Evolutionary conservation across 2,113 vertebrate genomes (phyloP).

Genomic region (Callaeas wilsoni): DNA sequence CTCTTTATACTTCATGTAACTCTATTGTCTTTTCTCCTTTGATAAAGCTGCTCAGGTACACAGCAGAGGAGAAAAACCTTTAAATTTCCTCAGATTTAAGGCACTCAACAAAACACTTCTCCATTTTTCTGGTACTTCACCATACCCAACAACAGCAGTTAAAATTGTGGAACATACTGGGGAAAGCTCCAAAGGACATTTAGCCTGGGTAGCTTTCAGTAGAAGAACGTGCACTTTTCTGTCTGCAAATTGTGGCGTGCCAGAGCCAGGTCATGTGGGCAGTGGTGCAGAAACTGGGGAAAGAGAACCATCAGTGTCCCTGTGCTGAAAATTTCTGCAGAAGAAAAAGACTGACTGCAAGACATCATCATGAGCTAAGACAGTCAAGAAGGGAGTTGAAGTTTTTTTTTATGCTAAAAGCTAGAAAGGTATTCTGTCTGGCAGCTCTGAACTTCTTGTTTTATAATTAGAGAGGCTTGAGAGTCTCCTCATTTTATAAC

Average conservation of each 20-base stretch:
- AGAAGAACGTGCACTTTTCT: fast-evolving
- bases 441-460: neutral
- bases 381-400: neutral
- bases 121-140: neutral
- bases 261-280: neutral
- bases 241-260: neutral
- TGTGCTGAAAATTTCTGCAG: neutral
- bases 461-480: neutral
- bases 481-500: neutral
- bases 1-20: neutral
- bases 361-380: neutral
- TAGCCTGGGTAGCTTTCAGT: neutral
- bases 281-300: neutral
- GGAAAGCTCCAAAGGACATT: neutral
- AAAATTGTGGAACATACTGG: neutral
- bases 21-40: neutral
- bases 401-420: neutral
- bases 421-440: neutral
- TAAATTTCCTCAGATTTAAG: neutral
- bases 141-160: neutral
- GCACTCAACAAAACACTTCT: neutral
- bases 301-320: neutral
- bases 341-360: neutral
- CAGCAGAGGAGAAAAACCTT: neutral
- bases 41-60: neutral